These are phyloP conservation scores for Vanessa tameamea DNA, from an alignment of 1,140 invertebrate species.

Conservation along the genomic window DNA sequence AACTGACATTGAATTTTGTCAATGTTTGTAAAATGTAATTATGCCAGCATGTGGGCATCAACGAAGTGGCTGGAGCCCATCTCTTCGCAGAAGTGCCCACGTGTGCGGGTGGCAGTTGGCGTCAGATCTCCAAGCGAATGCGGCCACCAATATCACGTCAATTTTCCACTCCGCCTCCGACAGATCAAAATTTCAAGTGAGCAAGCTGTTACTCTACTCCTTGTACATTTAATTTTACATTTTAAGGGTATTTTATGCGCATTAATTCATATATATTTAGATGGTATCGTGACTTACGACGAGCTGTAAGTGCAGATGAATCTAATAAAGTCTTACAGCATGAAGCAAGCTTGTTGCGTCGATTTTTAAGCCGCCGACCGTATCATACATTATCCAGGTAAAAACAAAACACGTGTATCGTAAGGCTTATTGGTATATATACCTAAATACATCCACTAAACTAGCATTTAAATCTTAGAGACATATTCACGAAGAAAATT, in stretches of 20 bases:
- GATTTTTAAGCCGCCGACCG: slow-evolving; percentile 46
- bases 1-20: background rate
- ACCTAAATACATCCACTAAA: no score
- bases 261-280: slow-evolving; percentile 31
- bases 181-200: slow-evolving; percentile 65
- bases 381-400: slow-evolving; percentile 51
- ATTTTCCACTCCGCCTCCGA: slow-evolving; percentile 75
- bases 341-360: slow-evolving; percentile 51
- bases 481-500: background rate
- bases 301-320: slow-evolving; percentile 64
- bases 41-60: slow-evolving; percentile 51
- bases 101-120: slow-evolving; percentile 63
- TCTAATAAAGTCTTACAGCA: slow-evolving; percentile 47
- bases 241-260: background rate
- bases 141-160: slow-evolving; percentile 54
- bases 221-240: background rate
- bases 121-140: slow-evolving; percentile 38
- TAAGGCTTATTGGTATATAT: no score
- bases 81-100: slow-evolving; percentile 64
- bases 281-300: slow-evolving; percentile 62
- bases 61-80: slow-evolving; percentile 65
- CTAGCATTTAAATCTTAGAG: no score
- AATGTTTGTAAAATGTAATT: slow-evolving; percentile 6
- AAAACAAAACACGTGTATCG: background rate
- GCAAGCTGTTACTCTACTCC: background rate